phyloP scores from a whole-genome alignment of 2,888 invertebrate species.

The Drosophila austrosaltans region DNA sequence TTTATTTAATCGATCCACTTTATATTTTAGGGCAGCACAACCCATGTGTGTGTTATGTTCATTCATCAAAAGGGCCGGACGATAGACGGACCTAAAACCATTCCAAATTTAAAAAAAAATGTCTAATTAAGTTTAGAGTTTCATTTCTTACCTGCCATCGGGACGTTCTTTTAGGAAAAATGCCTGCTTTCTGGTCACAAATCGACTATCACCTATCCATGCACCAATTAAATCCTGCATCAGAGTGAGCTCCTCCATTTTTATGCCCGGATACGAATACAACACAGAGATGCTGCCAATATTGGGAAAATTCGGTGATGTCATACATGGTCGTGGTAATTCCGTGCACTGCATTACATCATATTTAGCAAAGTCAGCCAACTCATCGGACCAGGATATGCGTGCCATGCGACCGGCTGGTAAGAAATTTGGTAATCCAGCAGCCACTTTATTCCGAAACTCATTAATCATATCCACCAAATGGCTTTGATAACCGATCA shows the following conservation, averaged over 20 bases:
- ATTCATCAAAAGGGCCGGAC: conserved; percentile 40
- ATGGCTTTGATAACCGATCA: not conserved
- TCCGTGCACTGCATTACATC: conserved; percentile 32
- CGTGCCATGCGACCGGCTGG: conserved; percentile 56
- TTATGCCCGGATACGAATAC: conserved; percentile 12
- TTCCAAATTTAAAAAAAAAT: not conserved
- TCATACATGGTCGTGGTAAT: conserved; percentile 37
- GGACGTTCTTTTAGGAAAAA: not conserved
- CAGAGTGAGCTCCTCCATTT: not conserved
- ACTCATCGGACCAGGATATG: conserved; percentile 56
- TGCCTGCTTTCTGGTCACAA: conserved; percentile 6
- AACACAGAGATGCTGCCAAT: conserved; percentile 41
- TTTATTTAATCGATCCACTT: not conserved
- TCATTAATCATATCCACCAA: conserved; percentile 38
- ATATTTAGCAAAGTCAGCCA: conserved; percentile 42
- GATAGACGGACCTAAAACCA: conserved; percentile 9
- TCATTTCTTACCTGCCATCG: not conserved
- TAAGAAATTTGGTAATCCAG: conserved; percentile 33
- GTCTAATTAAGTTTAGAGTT: no score
- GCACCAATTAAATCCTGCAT: not conserved
- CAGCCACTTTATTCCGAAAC: conserved; percentile 49
- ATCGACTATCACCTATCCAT: not conserved
- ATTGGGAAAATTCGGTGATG: conserved; percentile 38
- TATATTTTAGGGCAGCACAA: conserved; percentile 39
- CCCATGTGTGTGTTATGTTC: conserved; percentile 57